A percentile compares a stretch with the other conserved stretches of the same genome.
Evolutionary conservation across 2,797 vertebrate species (phyloP).

Genomic region (Calcarius lapponicus): DNA sequence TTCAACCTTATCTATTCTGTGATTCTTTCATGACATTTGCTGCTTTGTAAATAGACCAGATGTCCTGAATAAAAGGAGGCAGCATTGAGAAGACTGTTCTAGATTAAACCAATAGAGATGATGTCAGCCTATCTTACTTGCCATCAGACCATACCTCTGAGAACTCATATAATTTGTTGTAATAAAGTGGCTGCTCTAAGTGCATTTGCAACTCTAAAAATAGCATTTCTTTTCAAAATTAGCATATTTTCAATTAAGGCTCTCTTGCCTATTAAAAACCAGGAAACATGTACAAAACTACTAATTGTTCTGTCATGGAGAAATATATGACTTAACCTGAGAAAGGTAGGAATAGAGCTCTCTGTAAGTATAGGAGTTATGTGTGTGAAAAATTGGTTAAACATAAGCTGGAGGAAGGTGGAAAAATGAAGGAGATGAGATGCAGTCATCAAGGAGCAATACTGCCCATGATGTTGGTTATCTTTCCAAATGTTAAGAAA

Average conservation of each 20-base stretch:
- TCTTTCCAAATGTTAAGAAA: neutral
- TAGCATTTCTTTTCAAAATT: constrained; percentile 32
- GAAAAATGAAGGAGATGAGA: neutral
- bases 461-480: neutral
- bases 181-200: neutral
- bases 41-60: neutral
- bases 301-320: neutral
- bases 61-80: neutral
- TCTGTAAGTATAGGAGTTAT: neutral
- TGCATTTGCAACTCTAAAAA: constrained; percentile 41
- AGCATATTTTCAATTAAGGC: constrained; percentile 39
- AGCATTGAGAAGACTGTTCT: neutral
- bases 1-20: neutral
- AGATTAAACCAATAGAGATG: neutral
- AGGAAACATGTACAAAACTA: neutral
- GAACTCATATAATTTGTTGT: neutral
- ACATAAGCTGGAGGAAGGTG: neutral
- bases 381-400: neutral
- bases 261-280: neutral
- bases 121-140: neutral
- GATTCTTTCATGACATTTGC: neutral
- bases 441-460: neutral
- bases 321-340: neutral
- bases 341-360: neutral
- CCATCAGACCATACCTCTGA: neutral